phyloP scores from a whole-genome alignment of 1,140 invertebrate genomes.

The Procambarus virginalis region DNA sequence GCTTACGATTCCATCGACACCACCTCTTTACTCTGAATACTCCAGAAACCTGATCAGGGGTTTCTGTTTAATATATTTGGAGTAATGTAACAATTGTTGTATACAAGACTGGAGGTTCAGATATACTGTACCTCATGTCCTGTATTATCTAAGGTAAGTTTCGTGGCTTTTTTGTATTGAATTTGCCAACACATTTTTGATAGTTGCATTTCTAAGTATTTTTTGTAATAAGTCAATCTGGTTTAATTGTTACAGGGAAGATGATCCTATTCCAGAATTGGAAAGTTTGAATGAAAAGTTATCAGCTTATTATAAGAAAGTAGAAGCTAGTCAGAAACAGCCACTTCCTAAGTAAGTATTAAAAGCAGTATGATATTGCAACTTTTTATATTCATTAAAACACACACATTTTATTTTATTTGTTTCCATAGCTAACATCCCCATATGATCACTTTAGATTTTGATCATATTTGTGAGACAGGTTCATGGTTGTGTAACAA shows the following conservation, averaged over 20 bases:
- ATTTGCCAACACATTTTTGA: background rate
- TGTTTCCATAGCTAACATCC: no score
- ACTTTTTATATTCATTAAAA: no score
- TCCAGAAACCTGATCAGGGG: background rate
- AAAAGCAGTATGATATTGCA: no score
- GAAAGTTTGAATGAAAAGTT: slow-evolving; percentile 51
- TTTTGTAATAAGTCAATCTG: background rate
- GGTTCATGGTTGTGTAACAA: no score
- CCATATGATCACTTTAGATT: no score
- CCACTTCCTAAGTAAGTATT: slow-evolving; percentile 18
- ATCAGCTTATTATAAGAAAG: slow-evolving; percentile 55
- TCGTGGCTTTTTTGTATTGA: background rate
- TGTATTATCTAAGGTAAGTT: slow-evolving; percentile 1
- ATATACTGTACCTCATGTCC: background rate
- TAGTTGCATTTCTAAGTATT: background rate
- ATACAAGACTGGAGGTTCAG: background rate
- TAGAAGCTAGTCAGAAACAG: slow-evolving; percentile 45
- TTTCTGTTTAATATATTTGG: background rate
- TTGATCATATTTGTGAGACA: no score
- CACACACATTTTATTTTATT: no score
- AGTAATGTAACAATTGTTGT: background rate
- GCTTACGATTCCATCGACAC: background rate
- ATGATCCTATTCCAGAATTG: slow-evolving; percentile 34
- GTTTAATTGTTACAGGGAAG: slow-evolving; percentile 30
- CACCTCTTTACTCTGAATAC: background rate